Base-by-base conservation (phyloP, 2,888 invertebrate genomes). In the Ctena decussata region DNA sequence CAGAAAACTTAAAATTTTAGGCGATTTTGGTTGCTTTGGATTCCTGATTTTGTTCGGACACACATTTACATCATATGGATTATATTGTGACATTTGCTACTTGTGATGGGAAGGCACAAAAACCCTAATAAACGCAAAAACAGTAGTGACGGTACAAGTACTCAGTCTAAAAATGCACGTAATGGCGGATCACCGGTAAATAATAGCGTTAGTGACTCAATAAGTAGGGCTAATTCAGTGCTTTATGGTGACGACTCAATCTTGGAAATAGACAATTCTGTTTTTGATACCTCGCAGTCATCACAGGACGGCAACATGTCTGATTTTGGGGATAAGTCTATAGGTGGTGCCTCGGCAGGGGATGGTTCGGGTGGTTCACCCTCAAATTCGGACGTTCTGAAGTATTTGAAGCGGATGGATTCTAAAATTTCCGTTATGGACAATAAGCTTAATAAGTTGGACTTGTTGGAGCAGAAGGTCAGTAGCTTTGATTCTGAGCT, bases 381-480 rank as follows among this genome's bases (percentile, higher is more conserved):
- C 5, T 3, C 60, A 27, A 60, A 60, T 30, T 60, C 18, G 18
- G 60, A 60, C 24, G n/a, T 46, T n/a, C 35, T 57, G n/a, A 24
- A 76, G n/a, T 24, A 41, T 24, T 24, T 76, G 21, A 41, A 44
- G 69, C 69, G 69, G 30, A 32, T 76, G 2, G 76, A 76, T 6
- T 37, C 12, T 18, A 76, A 76, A 41, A 39, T 76, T 37, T n/a
- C 32, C 15, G 39, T 60, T 15, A 65, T 77, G 77, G 77, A 77
- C 41, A 69, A 65, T n/a, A 39, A 46, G 32, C 35, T 77, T 41
- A 60, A 44, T 44, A 69, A 65, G 30, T 32, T 77, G 27, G 77
- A 77, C 32, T 30, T 35, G 27, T 32, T 77, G 12, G 77, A 77
- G n/a, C 12, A 32, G 21, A 77, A 77, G 77, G 77, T 77, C n/a